Evolutionary conservation across 64 coral and sea anemone species (phyloP).

Genomic region (Montipora capricornis): DNA sequence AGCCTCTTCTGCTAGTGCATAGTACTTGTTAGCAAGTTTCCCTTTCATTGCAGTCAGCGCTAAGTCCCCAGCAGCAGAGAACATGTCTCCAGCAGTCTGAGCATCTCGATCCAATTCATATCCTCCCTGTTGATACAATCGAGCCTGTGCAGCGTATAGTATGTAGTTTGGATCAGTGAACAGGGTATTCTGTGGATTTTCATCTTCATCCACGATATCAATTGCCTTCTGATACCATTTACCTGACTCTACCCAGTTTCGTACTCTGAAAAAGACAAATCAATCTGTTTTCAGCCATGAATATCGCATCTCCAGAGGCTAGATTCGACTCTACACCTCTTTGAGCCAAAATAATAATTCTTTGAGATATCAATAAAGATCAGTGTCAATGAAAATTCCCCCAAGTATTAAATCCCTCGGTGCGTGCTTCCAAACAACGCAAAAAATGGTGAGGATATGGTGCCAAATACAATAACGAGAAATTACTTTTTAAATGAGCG

Average conservation of each 20-base stretch:
- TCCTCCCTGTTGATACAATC: constrained; percentile 84
- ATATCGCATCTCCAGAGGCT: not conserved
- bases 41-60: constrained; percentile 95
- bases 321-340: too few species aligned
- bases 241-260: constrained; percentile 67
- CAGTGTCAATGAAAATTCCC: too few species aligned
- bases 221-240: constrained; percentile 94
- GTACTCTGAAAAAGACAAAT: constrained; percentile 31
- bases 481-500: too few species aligned
- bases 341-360: too few species aligned
- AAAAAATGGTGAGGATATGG: too few species aligned
- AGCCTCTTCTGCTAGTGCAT: constrained; percentile 85
- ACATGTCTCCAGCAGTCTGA: constrained; percentile 86
- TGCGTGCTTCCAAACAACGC: too few species aligned
- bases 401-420: too few species aligned
- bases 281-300: not conserved
- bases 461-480: too few species aligned
- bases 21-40: constrained; percentile 97
- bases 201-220: constrained; percentile 89
- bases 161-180: constrained; percentile 78
- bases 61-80: constrained; percentile 83
- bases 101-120: constrained; percentile 92
- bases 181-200: constrained; percentile 85
- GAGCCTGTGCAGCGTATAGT: constrained; percentile 70
- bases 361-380: too few species aligned